phyloP scores from a whole-genome alignment of 2,888 invertebrate species.

The Hirtodrosophila duncani region DNA sequence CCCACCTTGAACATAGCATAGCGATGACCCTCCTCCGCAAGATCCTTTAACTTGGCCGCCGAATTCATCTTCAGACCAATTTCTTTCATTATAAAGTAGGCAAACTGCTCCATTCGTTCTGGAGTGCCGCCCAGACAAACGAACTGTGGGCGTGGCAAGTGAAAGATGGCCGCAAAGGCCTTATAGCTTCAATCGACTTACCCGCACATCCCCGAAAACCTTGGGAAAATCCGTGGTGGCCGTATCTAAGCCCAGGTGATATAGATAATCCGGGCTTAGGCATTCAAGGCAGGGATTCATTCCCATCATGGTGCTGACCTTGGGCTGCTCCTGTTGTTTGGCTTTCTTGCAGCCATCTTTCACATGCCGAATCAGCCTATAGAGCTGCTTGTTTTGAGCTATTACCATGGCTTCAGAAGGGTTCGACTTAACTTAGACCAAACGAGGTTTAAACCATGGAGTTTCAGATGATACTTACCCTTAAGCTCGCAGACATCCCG shows the following conservation, averaged over 20 bases:
- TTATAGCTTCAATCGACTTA: constrained; percentile 76
- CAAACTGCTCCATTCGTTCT: constrained; percentile 93
- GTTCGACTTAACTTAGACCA: background rate
- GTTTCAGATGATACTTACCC: too few relatives aligned
- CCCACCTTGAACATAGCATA: constrained; percentile 94
- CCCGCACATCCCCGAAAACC: constrained; percentile 96
- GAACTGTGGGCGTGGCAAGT: constrained; percentile 82
- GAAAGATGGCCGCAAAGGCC: too few relatives aligned
- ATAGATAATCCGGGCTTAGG: constrained; percentile 93
- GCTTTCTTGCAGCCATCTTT: constrained; percentile 21
- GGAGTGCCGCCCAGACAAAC: constrained; percentile 98
- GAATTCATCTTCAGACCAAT: constrained; percentile 91
- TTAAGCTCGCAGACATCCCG: constrained; percentile 31
- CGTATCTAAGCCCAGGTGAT: constrained; percentile 91
- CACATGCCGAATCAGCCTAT: constrained; percentile 32
- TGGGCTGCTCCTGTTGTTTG: background rate
- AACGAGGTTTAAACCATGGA: too few relatives aligned
- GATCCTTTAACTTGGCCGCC: constrained; percentile 89
- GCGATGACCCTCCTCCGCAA: constrained; percentile 91
- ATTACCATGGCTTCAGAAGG: constrained; percentile 77
- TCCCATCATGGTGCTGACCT: constrained; percentile 7
- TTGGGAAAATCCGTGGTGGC: constrained; percentile 90
- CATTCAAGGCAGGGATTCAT: constrained; percentile 87
- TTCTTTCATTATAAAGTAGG: constrained; percentile 91
- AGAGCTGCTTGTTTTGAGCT: constrained; percentile 42